A percentile compares a stretch with the other conserved stretches of the same genome.
Conservation (phyloP, 2,888 invertebrate genomes). For the Cabera pusaria region DNA sequence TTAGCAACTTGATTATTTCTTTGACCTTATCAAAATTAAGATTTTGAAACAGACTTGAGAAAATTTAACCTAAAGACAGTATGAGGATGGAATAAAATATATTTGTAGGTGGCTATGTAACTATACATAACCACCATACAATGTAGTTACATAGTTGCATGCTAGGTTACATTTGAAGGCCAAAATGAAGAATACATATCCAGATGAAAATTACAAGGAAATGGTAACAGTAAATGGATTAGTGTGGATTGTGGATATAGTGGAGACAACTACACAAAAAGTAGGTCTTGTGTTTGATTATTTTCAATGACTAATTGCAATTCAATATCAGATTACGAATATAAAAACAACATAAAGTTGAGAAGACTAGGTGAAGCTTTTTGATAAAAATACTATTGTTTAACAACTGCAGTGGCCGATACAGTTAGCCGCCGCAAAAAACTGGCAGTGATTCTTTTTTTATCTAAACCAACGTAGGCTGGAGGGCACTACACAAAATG, state of each 20-base stretch:
- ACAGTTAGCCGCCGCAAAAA: constrained; percentile 58
- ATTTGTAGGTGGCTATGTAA: constrained; percentile 1
- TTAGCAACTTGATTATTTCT: no score
- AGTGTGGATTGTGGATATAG: no score
- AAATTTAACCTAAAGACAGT: no score
- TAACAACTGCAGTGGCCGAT: constrained; percentile 35
- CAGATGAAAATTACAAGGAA: no score
- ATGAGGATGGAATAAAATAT: not conserved
- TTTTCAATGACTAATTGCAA: no score
- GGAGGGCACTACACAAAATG: constrained; percentile 79
- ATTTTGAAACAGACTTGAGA: no score
- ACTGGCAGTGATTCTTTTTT: constrained; percentile 67
- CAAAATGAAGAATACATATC: constrained; percentile 4
- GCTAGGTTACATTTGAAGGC: not conserved
- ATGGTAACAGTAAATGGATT: no score
- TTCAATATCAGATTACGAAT: no score
- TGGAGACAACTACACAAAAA: no score
- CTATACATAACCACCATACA: no score
- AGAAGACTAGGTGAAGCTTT: constrained; percentile 18
- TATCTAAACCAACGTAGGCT: constrained; percentile 75
- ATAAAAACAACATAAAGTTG: no score
- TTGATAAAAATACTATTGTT: constrained; percentile 29
- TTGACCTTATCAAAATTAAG: no score
- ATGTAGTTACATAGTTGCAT: constrained; percentile 3
- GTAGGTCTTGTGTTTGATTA: constrained; percentile 41